phyloP scores from a whole-genome alignment of 2,888 invertebrate species.

The Hemithea aestivaria region DNA sequence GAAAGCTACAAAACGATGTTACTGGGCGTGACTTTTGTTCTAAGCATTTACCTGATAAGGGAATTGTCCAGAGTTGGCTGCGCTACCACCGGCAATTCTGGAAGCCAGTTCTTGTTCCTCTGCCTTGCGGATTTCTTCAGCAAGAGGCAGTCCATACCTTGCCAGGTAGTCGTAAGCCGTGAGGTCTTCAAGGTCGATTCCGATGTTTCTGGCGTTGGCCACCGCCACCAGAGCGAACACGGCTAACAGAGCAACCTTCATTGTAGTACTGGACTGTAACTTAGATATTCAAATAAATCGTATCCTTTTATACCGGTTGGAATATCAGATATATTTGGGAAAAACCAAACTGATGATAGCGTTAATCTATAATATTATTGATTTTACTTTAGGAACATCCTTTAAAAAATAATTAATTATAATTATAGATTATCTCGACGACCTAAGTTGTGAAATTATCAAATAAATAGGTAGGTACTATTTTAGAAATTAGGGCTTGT shows the following conservation, averaged over 20 bases:
- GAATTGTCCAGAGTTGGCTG: slow-evolving; percentile 29
- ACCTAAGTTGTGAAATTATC: too few relatives aligned
- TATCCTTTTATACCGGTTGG: slow-evolving; percentile 4
- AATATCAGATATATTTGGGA: too few relatives aligned
- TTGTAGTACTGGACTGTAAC: slow-evolving; percentile 10
- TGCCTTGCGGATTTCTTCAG: slow-evolving; percentile 32
- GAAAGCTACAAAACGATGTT: too few relatives aligned
- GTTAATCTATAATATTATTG: too few relatives aligned
- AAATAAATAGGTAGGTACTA: too few relatives aligned
- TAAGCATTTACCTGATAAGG: slow-evolving; percentile 33
- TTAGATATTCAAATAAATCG: neutral
- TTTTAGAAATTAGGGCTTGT: too few relatives aligned
- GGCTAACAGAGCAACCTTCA: slow-evolving; percentile 17
- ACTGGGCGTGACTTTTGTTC: too few relatives aligned
- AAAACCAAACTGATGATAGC: too few relatives aligned
- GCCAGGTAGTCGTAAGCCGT: slow-evolving; percentile 37
- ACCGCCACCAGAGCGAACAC: slow-evolving; percentile 25
- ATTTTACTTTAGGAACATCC: too few relatives aligned
- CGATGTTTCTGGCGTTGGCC: slow-evolving; percentile 13
- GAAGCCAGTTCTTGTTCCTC: slow-evolving; percentile 28
- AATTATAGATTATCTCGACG: too few relatives aligned
- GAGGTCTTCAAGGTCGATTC: slow-evolving; percentile 15
- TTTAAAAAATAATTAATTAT: too few relatives aligned
- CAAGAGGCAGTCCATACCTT: slow-evolving; percentile 36
- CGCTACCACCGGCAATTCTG: slow-evolving; percentile 40